A percentile compares a stretch with the other conserved stretches of the same genome.
Evolutionary conservation across 1,140 invertebrate genomes (phyloP).

Genomic region (Apis dorsata): DNA sequence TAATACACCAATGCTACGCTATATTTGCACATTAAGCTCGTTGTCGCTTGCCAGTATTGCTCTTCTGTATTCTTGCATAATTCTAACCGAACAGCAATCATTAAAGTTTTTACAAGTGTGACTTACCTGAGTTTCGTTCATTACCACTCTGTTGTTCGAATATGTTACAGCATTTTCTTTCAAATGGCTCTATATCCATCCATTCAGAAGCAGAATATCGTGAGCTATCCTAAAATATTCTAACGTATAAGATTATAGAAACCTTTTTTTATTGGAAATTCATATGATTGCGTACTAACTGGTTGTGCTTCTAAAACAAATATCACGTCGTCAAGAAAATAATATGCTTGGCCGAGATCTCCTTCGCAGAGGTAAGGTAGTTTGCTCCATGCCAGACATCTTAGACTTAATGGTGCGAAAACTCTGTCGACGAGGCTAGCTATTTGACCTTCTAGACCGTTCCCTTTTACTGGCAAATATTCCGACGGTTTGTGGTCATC

Average conservation of each 20-base stretch:
- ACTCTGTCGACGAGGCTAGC: slow-evolving; percentile 86
- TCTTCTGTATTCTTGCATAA: slow-evolving; percentile 75
- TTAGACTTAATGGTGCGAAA: slow-evolving; percentile 86
- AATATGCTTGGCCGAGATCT: slow-evolving; percentile 94
- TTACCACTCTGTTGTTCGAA: neutral
- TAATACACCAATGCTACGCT: slow-evolving; percentile 73
- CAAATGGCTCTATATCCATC: neutral
- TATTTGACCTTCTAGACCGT: slow-evolving; percentile 90
- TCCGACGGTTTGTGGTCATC: slow-evolving; percentile 87
- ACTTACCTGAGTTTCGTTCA: slow-evolving; percentile 37
- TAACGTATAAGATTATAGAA: neutral
- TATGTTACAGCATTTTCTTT: neutral
- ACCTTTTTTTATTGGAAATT: neutral
- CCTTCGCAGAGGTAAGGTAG: slow-evolving; percentile 97
- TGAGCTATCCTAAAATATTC: slow-evolving; percentile 29
- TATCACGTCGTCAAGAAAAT: slow-evolving; percentile 93
- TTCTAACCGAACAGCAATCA: slow-evolving; percentile 74
- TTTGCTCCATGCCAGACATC: slow-evolving; percentile 88
- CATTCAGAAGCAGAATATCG: slow-evolving; percentile 30
- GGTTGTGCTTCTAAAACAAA: slow-evolving; percentile 83
- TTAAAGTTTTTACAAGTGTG: slow-evolving; percentile 78
- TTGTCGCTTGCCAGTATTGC: slow-evolving; percentile 78
- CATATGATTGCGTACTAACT: slow-evolving; percentile 44
- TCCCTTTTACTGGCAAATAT: slow-evolving; percentile 84
- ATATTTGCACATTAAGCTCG: slow-evolving; percentile 76